Base-by-base conservation (phyloP, 1,140 invertebrate genomes). In the Drosophila nigrodunni region DNA sequence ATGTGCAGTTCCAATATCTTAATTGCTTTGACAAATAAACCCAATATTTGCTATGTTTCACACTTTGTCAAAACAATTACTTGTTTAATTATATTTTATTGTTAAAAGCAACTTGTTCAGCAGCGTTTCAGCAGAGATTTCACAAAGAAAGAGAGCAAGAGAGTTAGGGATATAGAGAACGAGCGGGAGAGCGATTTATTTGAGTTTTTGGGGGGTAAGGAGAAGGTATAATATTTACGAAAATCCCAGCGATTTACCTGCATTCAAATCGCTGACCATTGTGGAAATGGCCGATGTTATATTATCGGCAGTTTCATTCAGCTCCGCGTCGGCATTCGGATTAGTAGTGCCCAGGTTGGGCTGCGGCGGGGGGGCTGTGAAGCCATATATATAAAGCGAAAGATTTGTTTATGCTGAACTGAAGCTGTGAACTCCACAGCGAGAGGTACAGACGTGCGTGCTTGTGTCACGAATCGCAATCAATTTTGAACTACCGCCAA, bases 201-300 rank as follows among this genome's bases (percentile, higher is more conserved):
- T 41, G 39, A 34, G 18, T 37, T 65, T 25, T 43, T 46, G 7
- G 7, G 13, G 52, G 39, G 10, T 35, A 55, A 64, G 46, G 46
- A 30, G 39, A 37, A 25, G 25, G 25, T 2, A 5, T 5, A 30
- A 0, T 30, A 66, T 54, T 37, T 54, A 30, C 50, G 50, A 54
- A 9, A 37, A 10, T 54, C 50, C 74, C 72, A 61, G 59, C 69
- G 69, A 74, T 88, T 93, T 83, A 96, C 96, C 97, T 94, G 97
- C 97, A 93, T 99, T 98, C 30, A 99, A 94, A 94, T 98, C 98
- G 93, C 97, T 95, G 60, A 99, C 98, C 76, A 99, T 95, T 43
- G 97, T 98, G 57, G 97, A 98, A 97, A 99, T 98, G 52, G 98
- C 98, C 94, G 97, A 98, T 55, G 98, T 98, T 59, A 98, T 97